These are phyloP conservation scores for Malacosoma neustria DNA, from an alignment of 2,888 invertebrate genomes.

Conservation along the genomic window DNA sequence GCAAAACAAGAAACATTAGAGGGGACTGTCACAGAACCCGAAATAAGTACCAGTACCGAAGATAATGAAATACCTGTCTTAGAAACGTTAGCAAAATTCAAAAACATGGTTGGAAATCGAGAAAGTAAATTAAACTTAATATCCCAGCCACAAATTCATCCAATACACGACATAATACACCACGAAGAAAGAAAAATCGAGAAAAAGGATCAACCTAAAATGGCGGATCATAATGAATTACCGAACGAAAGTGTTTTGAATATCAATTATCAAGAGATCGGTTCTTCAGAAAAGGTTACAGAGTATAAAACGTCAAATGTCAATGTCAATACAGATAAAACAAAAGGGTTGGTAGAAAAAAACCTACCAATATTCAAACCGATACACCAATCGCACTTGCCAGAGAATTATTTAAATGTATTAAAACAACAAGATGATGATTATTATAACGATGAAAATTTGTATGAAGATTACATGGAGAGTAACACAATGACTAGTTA, in stretches of 20 bases:
- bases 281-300: neutral
- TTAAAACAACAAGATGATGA: slow-evolving; percentile 42
- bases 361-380: slow-evolving; percentile 49
- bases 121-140: slow-evolving; percentile 32
- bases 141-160: slow-evolving; percentile 50
- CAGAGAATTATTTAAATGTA: slow-evolving; percentile 30
- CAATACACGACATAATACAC: slow-evolving; percentile 42
- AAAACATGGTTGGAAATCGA: slow-evolving; percentile 39
- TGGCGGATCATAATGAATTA: slow-evolving; percentile 12
- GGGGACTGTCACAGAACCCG: slow-evolving; percentile 10
- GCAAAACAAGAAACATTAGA: slow-evolving; percentile 15
- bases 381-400: slow-evolving; percentile 15
- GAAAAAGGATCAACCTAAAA: slow-evolving; percentile 51
- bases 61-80: slow-evolving; percentile 41
- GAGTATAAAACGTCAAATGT: neutral
- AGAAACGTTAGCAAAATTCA: slow-evolving; percentile 52
- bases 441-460: slow-evolving; percentile 56
- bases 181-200: slow-evolving; percentile 52
- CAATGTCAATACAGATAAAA: neutral
- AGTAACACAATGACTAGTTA: slow-evolving; percentile 64
- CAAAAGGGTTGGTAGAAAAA: neutral
- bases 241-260: neutral
- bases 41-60: slow-evolving; percentile 19
- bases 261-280: neutral
- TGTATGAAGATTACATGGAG: slow-evolving; percentile 64